phyloP scores from a whole-genome alignment of 2,113 vertebrate species.

The Hypomesus transpacificus region DNA sequence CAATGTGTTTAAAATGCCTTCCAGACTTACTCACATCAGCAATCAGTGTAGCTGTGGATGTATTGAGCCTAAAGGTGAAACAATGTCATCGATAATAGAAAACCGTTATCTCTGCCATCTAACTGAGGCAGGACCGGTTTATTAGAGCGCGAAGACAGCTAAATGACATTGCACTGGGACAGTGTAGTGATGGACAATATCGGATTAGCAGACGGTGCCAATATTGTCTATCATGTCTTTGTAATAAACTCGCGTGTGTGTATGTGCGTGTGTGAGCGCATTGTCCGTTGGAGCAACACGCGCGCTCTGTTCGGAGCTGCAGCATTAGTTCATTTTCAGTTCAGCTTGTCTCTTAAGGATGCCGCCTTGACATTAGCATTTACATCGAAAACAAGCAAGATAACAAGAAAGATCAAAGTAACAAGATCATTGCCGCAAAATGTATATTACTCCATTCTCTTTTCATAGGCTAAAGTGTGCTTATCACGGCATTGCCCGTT shows the following conservation, averaged over 20 bases:
- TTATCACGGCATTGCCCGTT: neutral
- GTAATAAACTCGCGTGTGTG: slow-evolving; percentile 16
- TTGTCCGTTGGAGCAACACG: neutral
- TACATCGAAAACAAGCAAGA: slow-evolving; percentile 54
- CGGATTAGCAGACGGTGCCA: neutral
- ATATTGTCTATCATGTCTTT: neutral
- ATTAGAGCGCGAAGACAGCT: neutral
- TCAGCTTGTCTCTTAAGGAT: slow-evolving; percentile 54
- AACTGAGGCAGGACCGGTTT: neutral
- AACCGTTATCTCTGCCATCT: neutral
- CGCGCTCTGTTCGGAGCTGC: slow-evolving; percentile 29
- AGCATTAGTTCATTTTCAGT: slow-evolving; percentile 62
- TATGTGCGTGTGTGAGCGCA: neutral
- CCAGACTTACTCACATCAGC: neutral
- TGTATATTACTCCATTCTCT: slow-evolving; percentile 32
- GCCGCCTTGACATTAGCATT: slow-evolving; percentile 54
- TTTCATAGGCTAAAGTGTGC: neutral
- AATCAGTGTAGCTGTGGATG: neutral
- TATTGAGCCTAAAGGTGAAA: slow-evolving; percentile 9
- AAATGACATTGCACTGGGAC: slow-evolving; percentile 6
- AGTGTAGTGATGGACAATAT: neutral
- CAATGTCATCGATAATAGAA: slow-evolving; percentile 6
- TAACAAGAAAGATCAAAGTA: slow-evolving; percentile 50
- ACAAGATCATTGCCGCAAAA: slow-evolving; percentile 53
- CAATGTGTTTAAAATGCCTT: neutral